phyloP scores from a whole-genome alignment of 92 coral and sea anemone genomes.

The Micromussa lordhowensis region DNA sequence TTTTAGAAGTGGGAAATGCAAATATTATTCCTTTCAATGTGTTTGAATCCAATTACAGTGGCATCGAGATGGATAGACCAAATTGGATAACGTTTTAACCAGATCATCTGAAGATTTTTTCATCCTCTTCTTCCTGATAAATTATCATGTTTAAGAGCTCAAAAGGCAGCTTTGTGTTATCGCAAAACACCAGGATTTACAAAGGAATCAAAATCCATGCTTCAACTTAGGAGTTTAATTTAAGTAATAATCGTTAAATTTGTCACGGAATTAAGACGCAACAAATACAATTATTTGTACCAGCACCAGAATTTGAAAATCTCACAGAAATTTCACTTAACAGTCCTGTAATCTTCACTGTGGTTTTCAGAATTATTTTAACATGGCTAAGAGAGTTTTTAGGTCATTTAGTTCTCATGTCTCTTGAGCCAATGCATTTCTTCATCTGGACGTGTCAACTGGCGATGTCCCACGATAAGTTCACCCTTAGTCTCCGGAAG shows the following conservation, averaged over 20 bases:
- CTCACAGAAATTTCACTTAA: background rate
- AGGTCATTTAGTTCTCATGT: background rate
- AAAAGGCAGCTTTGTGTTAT: slow-evolving; percentile 23
- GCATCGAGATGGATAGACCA: slow-evolving; percentile 26
- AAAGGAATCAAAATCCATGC: slow-evolving; percentile 11
- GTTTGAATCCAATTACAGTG: slow-evolving; percentile 45
- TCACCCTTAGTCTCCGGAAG: slow-evolving; percentile 3
- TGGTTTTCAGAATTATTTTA: background rate
- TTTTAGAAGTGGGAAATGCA: slow-evolving; percentile 34
- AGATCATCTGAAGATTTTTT: slow-evolving; percentile 36
- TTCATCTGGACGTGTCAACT: slow-evolving; percentile 6
- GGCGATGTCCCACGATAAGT: slow-evolving; percentile 33
- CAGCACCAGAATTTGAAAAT: background rate
- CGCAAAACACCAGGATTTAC: background rate
- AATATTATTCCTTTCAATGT: slow-evolving; percentile 14
- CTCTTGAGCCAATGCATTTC: background rate
- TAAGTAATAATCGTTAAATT: background rate
- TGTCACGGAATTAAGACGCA: background rate
- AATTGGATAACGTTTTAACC: slow-evolving; percentile 49
- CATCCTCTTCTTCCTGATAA: slow-evolving; percentile 33
- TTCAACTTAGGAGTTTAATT: background rate
- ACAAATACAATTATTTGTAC: background rate
- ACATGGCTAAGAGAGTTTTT: background rate
- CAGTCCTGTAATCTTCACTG: background rate
- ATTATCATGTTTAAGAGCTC: slow-evolving; percentile 11